phyloP scores from a whole-genome alignment of 2,113 vertebrate genomes.

The Gobiocypris rarus region DNA sequence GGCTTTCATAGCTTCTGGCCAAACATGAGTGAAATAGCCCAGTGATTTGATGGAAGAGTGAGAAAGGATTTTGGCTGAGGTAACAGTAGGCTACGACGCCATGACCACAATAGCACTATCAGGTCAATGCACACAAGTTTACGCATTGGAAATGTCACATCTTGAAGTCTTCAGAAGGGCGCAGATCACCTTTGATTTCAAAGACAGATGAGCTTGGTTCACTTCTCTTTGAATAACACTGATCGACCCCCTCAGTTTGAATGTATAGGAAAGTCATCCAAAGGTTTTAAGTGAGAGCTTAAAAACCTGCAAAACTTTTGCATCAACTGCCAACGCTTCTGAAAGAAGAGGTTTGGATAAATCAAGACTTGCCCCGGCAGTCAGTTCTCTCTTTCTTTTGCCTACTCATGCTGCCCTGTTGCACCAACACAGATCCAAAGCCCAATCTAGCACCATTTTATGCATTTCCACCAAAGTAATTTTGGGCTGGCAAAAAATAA shows the following conservation, averaged over 20 bases:
- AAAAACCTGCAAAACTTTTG: conserved; percentile 6
- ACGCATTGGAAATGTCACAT: conserved; percentile 26
- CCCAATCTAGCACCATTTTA: background rate
- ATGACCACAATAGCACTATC: conserved; percentile 19
- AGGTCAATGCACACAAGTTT: conserved; percentile 47
- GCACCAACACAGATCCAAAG: background rate
- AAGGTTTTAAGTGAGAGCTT: conserved; percentile 19
- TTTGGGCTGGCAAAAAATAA: background rate
- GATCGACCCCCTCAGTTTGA: background rate
- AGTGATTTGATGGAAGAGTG: conserved; percentile 10
- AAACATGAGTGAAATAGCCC: conserved; percentile 35
- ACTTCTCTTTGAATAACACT: conserved; percentile 6
- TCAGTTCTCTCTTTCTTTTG: background rate
- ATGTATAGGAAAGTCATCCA: conserved; percentile 6
- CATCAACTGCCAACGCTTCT: background rate
- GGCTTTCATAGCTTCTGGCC: conserved; percentile 9
- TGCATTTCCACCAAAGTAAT: background rate
- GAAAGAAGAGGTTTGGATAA: background rate
- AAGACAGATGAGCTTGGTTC: conserved; percentile 13
- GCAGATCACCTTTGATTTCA: conserved; percentile 12
- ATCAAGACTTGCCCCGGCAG: background rate
- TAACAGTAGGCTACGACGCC: background rate
- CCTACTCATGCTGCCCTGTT: background rate
- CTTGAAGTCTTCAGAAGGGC: conserved; percentile 14
- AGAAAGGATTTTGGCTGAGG: conserved; percentile 15